Base-by-base conservation (phyloP, 2,888 invertebrate species). In the Molorchus minor region DNA sequence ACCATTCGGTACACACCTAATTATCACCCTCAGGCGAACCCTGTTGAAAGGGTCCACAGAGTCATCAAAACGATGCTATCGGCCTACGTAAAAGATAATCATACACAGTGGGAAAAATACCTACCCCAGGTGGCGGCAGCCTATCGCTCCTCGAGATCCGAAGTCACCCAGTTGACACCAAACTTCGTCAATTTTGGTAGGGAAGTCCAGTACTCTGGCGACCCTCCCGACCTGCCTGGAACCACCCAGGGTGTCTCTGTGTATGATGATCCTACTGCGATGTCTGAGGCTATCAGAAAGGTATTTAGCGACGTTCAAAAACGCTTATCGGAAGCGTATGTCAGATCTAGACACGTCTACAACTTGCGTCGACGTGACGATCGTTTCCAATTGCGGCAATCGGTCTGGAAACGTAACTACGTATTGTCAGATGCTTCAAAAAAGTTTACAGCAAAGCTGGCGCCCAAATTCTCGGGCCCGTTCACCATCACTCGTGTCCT, bases 1-100 rank as follows among this genome's bases (percentile, higher is more conserved):
- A n/a, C n/a, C n/a, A n/a, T n/a, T n/a, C n/a, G n/a, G n/a, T n/a
- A n/a, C n/a, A n/a, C n/a, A n/a, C n/a, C n/a, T n/a, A 46, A 64
- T 2, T 75, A 77, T 46, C 62, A 72, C 12, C 71, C 73, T 0
- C 75, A 76, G 43, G 71, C 70, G 1, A 75, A 78, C 56, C 74
- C 73, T 0, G 69, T 68, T 0, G 76, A 77, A 60, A 21, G 75
- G 5, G 65, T 70, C 0, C 77, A 77, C 43, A 33, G 70, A n/a
- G 71, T 73, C 0, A 20, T 76, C 1, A 70, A 74, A 52, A 73
- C 71, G 0, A 72, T 76, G 36, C 15, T 36, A 3, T 2, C 36
- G 7, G 36, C 36, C 1, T 36, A 13, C 7, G 13, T 13, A 1
- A 13, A 2, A n/a, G 13, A 36, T 36, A 30, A 30, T 30, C 30